Conservation (phyloP, 2,888 invertebrate species). For the Habrosyne pyritoides region DNA sequence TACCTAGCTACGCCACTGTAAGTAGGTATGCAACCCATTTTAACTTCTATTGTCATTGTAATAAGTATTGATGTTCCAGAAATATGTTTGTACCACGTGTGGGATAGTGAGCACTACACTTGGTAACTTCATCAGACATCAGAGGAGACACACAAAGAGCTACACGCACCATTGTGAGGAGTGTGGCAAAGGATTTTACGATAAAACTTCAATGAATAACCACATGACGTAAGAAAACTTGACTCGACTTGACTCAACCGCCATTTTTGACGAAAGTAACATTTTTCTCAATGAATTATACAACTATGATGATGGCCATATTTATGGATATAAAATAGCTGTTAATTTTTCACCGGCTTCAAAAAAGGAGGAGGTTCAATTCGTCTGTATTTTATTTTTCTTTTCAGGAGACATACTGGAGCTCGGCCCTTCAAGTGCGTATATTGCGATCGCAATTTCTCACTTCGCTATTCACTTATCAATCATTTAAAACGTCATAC, state of each 20-base stretch:
- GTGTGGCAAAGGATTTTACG: slow-evolving; percentile 65
- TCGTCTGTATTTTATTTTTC: too few relatives aligned
- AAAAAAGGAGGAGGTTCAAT: too few relatives aligned
- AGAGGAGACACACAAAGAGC: slow-evolving; percentile 58
- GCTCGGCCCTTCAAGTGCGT: slow-evolving; percentile 54
- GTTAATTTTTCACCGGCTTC: too few relatives aligned
- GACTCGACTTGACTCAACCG: too few relatives aligned
- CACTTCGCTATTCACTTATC: slow-evolving; percentile 41
- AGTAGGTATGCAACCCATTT: background rate
- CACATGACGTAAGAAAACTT: slow-evolving; percentile 60
- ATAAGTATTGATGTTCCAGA: slow-evolving; percentile 31
- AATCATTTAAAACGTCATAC: slow-evolving; percentile 50
- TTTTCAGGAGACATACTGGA: slow-evolving; percentile 59
- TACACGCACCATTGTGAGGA: slow-evolving; percentile 47
- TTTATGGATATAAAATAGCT: background rate
- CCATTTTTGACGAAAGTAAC: too few relatives aligned
- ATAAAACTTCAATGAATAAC: slow-evolving; percentile 41
- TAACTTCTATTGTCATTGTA: background rate
- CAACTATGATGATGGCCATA: too few relatives aligned
- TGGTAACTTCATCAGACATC: slow-evolving; percentile 57
- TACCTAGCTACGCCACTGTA: too few relatives aligned
- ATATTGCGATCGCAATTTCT: slow-evolving; percentile 48
- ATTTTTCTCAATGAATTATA: too few relatives aligned
- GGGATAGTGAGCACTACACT: slow-evolving; percentile 44
- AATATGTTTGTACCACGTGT: slow-evolving; percentile 58